Evolutionary conservation across 2,888 invertebrate species (phyloP), one percentile per base, ranked within the genome.

Genomic region (Plutella xylostella): DNA sequence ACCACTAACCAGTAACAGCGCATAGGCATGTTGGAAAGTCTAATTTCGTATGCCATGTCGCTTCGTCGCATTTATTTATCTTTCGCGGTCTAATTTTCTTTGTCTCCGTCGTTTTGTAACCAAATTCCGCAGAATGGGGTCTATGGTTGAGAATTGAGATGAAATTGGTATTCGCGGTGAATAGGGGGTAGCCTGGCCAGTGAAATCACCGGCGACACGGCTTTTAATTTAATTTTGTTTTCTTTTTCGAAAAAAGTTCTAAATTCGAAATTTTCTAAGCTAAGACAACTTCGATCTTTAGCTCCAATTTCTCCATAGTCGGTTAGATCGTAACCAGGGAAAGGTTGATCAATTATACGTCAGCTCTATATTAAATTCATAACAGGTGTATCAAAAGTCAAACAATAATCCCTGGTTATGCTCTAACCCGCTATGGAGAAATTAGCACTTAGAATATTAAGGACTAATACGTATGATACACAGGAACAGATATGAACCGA

Each of bases 131-230:
- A 67, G 60, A 79, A 79, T 73, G 77, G 74, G 74, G 75, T 77
- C 76, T 73, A 68, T 65, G 70, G 68, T 67, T 66, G 65, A 72
- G 68, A 75, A 68, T 67, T 66, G 65, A 72, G 68, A 75, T 74
- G 71, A 73, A 78, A 76, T 80, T 79, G 73, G 77, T 77, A 79
- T 82, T 78, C 75, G 64, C 67, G 70, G 72, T 73, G 75, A 75
- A 76, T 74, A 68, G 62, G 63, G 54, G 54, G 61, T 69, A 68
- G 65, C 68, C 68, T n/a, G 28, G 11, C 28, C 9, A 12, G 3
- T 9, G 4, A 2, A 6, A 11, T 14, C 14, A 7, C 2, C 17
- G 17, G 14, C 17, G 7, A 12, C 2, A 2, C 14, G 3, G 7
- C 17, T 9, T 34, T 7, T 34, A 63, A 67, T 59, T 59, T 59